These are phyloP conservation scores for Hemicordylus capensis DNA, from an alignment of 2,113 vertebrate species.

Conservation along the genomic window DNA sequence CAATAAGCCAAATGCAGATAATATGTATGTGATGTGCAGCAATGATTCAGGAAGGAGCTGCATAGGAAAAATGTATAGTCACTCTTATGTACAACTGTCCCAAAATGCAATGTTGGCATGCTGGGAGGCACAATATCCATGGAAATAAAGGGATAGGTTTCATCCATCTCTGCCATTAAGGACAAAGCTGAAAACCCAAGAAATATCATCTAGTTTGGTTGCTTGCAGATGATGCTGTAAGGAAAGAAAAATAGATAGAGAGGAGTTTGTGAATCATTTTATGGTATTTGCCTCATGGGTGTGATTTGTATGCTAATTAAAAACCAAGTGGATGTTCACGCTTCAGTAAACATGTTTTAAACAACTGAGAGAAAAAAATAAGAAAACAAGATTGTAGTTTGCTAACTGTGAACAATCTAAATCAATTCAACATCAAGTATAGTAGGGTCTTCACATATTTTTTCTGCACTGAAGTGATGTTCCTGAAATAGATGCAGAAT, in stretches of 20 bases:
- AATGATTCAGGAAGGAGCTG: not conserved
- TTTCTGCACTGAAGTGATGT: not conserved
- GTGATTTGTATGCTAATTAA: constrained; percentile 41
- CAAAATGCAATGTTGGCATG: not conserved
- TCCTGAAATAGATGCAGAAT: not conserved
- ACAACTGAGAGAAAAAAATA: constrained; percentile 3
- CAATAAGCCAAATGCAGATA: not conserved
- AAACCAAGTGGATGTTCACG: not conserved
- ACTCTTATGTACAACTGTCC: not conserved
- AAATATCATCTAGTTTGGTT: not conserved
- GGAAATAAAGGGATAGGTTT: not conserved
- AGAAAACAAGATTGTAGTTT: not conserved
- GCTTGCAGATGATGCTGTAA: not conserved
- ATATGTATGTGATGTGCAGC: not conserved
- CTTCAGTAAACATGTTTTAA: constrained; percentile 20
- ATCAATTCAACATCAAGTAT: not conserved
- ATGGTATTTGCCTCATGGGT: not conserved
- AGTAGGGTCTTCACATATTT: accelerated
- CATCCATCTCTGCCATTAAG: not conserved
- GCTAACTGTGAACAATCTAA: not conserved
- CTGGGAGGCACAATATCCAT: not conserved
- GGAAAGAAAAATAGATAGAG: not conserved
- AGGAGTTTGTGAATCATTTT: constrained; percentile 34
- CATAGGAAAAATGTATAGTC: not conserved
- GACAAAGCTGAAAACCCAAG: not conserved